Evolutionary conservation across 2,797 vertebrate genomes (phyloP).

Genomic region (Pseudochirops cupreus): DNA sequence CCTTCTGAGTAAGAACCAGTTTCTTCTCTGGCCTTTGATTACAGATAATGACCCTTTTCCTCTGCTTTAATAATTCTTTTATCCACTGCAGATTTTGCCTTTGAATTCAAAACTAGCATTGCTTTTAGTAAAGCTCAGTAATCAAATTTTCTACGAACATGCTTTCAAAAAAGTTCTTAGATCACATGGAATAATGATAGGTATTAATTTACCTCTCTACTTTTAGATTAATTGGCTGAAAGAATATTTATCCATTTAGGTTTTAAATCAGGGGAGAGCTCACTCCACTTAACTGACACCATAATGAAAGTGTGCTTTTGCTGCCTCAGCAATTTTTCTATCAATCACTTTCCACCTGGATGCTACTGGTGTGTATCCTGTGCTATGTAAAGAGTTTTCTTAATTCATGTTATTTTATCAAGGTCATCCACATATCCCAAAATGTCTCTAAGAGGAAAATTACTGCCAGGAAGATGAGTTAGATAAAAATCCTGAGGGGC

Average conservation of each 20-base stretch:
- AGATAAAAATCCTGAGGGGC: neutral
- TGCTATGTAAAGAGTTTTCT: neutral
- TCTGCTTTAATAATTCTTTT: constrained; percentile 43
- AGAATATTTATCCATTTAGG: constrained; percentile 35
- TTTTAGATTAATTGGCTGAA: constrained; percentile 41
- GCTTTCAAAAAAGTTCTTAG: neutral
- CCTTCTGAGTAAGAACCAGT: constrained; percentile 68
- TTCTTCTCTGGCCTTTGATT: constrained; percentile 63
- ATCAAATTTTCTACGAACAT: neutral
- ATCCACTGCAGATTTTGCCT: neutral
- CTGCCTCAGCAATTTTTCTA: constrained; percentile 23
- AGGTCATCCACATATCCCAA: neutral
- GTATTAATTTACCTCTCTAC: neutral
- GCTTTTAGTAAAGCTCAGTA: constrained; percentile 16
- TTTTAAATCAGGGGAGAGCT: constrained; percentile 21
- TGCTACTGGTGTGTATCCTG: neutral
- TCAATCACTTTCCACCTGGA: constrained; percentile 1
- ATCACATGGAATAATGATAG: neutral
- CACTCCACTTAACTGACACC: neutral
- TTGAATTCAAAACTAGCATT: constrained; percentile 8
- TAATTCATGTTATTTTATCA: constrained; percentile 10
- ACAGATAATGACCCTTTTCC: constrained; percentile 54
- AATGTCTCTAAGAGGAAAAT: neutral
- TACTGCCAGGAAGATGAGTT: neutral
- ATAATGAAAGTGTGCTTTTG: neutral